These are phyloP conservation scores for Pseudolycoriella hygida DNA, from an alignment of 2,888 invertebrate species.

Conservation along the genomic window DNA sequence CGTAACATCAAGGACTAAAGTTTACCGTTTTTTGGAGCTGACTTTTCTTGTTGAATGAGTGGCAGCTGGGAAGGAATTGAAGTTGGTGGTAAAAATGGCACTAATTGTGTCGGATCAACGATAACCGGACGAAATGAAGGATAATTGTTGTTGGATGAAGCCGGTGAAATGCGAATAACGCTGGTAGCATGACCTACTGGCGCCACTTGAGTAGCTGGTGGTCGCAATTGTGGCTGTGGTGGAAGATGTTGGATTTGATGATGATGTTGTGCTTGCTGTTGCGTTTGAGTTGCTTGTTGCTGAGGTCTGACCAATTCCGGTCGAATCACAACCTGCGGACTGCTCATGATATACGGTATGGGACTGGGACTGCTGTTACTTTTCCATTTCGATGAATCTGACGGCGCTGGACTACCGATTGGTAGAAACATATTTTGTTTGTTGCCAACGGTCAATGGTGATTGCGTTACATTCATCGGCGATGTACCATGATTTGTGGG, in stretches of 20 bases:
- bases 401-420: constrained; percentile 49
- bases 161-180: constrained; percentile 71
- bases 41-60: constrained; percentile 12
- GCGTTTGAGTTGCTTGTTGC: constrained; percentile 17
- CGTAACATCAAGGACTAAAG: background rate
- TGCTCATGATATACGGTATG: constrained; percentile 22
- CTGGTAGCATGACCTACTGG: constrained; percentile 46
- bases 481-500: constrained; percentile 52
- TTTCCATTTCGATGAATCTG: constrained; percentile 21
- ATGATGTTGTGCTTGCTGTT: constrained; percentile 15
- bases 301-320: constrained; percentile 21
- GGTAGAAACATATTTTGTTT: constrained; percentile 85
- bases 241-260: constrained; percentile 8
- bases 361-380: constrained; percentile 22
- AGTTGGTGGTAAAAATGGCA: constrained; percentile 47
- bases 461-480: constrained; percentile 42
- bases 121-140: constrained; percentile 47
- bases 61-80: constrained; percentile 10
- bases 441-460: constrained; percentile 49
- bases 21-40: constrained; percentile 31
- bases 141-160: constrained; percentile 26
- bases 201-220: constrained; percentile 20
- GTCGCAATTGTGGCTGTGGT: constrained; percentile 13
- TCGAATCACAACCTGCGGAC: constrained; percentile 20
- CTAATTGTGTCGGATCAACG: constrained; percentile 62